Evolutionary conservation across 2,888 invertebrate species (phyloP), one percentile per base, ranked within the genome.

Genomic region (Hyppa rectilinea): DNA sequence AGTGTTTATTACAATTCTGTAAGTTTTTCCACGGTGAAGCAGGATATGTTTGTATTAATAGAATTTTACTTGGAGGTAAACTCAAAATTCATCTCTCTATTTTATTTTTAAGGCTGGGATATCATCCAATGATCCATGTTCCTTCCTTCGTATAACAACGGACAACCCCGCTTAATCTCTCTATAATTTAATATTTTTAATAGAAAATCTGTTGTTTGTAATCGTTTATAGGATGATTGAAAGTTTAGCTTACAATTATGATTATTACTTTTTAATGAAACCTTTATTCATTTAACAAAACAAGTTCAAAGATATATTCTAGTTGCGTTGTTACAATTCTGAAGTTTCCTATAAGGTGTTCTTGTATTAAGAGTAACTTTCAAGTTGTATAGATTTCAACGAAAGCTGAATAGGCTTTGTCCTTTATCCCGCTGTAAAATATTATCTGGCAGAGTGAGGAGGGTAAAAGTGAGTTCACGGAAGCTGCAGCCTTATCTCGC

Each of bases 1-100:
- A 71, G 52, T 78, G 75, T 82, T 81, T 75, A 74, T 73, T 73
- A 72, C 56, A 71, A 47, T 69, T 70, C 43, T 31, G 38, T 50
- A 62, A 71, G 65, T 67, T 40, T 50, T n/a, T 43, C 29, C 45
- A 56, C 12, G 4, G 2, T 40, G 40, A 29, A 38, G 31, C 26
- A 47, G 2, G 23, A 34, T 34, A 20, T 49, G 26, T 63, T 40
- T 49, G 36, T n/a, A 31, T 59, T 49, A 17, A 43, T 55, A 38
- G n/a, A 26, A 23, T 58, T 45, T 43, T 29, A 2, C 6, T 23
- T 34, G 6, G 2, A 20, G 26, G 23, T 26, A 6, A 47, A 69
- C 10, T 10, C 45, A 45, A 10, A 4, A 23, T 10, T 23, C 12
- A 47, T 23, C 47, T 12, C 23, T 47, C 2, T 47, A 14, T 49